Percentiles rank a stretch among this genome's conserved stretches.
Conservation (phyloP, 2,888 invertebrate genomes). For the Dicyrtomina minuta region DNA sequence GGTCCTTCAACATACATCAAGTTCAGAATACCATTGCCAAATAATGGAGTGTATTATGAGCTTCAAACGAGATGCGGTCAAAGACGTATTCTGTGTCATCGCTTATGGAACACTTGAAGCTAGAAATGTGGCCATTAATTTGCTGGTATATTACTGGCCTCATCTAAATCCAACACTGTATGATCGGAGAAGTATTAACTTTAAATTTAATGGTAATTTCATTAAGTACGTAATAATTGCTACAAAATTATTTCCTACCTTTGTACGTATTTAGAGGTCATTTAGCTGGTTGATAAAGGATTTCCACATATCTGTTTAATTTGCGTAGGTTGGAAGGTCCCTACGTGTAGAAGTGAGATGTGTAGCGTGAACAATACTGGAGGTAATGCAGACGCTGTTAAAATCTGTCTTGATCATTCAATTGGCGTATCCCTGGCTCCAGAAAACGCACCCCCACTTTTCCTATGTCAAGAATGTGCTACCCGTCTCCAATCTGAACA, state of each 20-base stretch:
- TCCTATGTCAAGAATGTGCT: constrained; percentile 93
- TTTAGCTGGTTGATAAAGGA: too few relatives aligned
- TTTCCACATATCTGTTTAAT: neutral
- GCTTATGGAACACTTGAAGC: constrained; percentile 95
- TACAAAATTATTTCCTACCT: too few relatives aligned
- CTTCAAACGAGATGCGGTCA: constrained; percentile 82
- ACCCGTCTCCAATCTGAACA: constrained; percentile 81
- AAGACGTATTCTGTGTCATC: constrained; percentile 91
- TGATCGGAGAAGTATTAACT: constrained; percentile 82
- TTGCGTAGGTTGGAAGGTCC: constrained; percentile 59
- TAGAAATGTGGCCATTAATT: constrained; percentile 90
- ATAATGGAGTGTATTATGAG: constrained; percentile 94
- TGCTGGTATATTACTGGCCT: constrained; percentile 99
- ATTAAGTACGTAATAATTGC: constrained; percentile 53
- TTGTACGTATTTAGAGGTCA: too few relatives aligned
- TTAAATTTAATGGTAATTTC: constrained; percentile 86
- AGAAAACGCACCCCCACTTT: constrained; percentile 89
- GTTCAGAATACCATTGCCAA: constrained; percentile 96
- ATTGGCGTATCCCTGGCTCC: constrained; percentile 79
- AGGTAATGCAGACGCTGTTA: constrained; percentile 81
- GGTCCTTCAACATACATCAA: constrained; percentile 93
- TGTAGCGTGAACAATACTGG: constrained; percentile 72
- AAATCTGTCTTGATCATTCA: constrained; percentile 92
- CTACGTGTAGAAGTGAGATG: constrained; percentile 81
- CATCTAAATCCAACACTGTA: constrained; percentile 91